Conservation (phyloP, 2,888 invertebrate genomes). For the Dynastes hyllus region DNA sequence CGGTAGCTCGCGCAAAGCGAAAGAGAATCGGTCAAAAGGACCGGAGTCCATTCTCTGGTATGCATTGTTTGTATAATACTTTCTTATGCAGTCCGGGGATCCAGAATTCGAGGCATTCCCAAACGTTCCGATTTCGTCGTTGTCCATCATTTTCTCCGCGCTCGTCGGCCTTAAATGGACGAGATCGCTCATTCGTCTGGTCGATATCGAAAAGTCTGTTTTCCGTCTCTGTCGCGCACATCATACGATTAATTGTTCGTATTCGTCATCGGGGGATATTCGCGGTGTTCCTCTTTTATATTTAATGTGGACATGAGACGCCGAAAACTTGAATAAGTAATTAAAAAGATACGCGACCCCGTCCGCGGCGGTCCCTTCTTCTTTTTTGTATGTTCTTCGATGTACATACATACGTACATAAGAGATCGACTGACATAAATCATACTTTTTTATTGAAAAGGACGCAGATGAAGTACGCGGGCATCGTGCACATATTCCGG, state of each 20-base stretch:
- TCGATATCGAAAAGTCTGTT: slow-evolving; percentile 16
- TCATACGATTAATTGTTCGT: slow-evolving; percentile 35
- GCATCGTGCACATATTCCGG: slow-evolving; percentile 61
- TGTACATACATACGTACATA: not conserved
- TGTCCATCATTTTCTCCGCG: slow-evolving; percentile 52
- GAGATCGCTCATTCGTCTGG: slow-evolving; percentile 33
- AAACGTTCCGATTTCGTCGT: slow-evolving; percentile 50
- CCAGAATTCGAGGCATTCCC: slow-evolving; percentile 54
- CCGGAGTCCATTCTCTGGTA: slow-evolving; percentile 60
- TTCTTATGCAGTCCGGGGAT: slow-evolving; percentile 66
- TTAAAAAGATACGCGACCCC: slow-evolving; percentile 39
- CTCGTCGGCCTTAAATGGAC: slow-evolving; percentile 48
- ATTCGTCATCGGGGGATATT: slow-evolving; percentile 34
- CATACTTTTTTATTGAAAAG: slow-evolving; percentile 29
- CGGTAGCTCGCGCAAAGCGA: slow-evolving; percentile 34
- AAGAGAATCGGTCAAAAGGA: slow-evolving; percentile 56
- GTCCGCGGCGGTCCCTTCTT: not conserved
- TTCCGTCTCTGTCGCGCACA: slow-evolving; percentile 18
- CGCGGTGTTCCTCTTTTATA: slow-evolving; percentile 39
- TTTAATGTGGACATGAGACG: slow-evolving; percentile 30
- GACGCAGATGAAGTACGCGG: slow-evolving; percentile 53
- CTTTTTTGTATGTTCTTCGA: not conserved
- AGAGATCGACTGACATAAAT: slow-evolving; percentile 18
- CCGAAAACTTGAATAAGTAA: slow-evolving; percentile 43
- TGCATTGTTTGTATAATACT: slow-evolving; percentile 69